Evolutionary conservation across 2,797 vertebrate species (phyloP), one percentile per base, ranked within the genome.

Genomic region (Hemibagrus guttatus): DNA sequence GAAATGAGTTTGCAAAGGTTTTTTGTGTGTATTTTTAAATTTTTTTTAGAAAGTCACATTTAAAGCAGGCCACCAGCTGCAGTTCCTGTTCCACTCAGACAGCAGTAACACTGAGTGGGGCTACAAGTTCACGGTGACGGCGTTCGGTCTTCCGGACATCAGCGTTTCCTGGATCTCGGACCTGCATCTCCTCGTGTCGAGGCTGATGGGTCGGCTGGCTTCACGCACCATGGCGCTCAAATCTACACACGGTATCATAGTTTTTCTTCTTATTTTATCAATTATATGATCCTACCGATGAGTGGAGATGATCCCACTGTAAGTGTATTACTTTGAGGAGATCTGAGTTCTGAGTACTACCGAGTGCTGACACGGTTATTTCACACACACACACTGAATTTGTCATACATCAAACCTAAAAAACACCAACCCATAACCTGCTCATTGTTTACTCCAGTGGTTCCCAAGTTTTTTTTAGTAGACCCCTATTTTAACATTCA

Each of bases 61-160:
- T 91, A 98, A 99, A 90, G 95, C 96, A 3, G 98, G 98, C 81
- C 98, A 97, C 90, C 97, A 98, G 94, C 96, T 99, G 85, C 98
- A 99, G 94, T 99, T 99, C 95, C 96, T 99, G 90, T 99, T 99
- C 94, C 98, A 99, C 95, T 99, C 98, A 28, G 98, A 99, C 91
- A 98, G 96, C 95, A 99, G 97, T 88, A 99, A 99, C 91, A 99
- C 98, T 9, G 98, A 99, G 93, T 99, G 98, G 98, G 98, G 98
- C 85, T 99, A 98, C 94, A 99, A 98, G 93, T 99, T 99, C 91
- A 95, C 95, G 0, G 96, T 99, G 90, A 98, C 97, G 0, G 97
- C 98, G 1, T 96, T 95, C 0, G 98, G 98, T 86, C 95, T 98
- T 17, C 97, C 98, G 0, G 98, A 99, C 69, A 96, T 99, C 81